Base-by-base conservation (phyloP, 2,113 vertebrate genomes). In the Hiodon tergisus region DNA sequence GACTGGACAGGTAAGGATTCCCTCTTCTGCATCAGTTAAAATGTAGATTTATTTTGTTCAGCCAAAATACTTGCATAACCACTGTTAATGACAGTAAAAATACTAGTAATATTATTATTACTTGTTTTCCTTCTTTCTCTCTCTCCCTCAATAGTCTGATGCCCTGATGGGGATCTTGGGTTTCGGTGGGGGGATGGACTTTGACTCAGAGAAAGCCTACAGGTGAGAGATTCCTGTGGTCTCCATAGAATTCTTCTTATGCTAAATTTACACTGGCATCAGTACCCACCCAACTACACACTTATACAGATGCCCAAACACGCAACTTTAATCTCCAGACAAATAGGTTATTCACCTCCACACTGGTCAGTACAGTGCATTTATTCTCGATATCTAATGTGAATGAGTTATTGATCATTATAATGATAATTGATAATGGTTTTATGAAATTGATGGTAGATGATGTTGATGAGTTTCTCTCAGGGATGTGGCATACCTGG, bases 131-230 rank as follows among this genome's bases (percentile, higher is more conserved):
- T 70, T 60, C 3, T 1, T 7, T 47, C 11, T 47, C 4, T 51
- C 4, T 9, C 17, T n/a, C n/a, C n/a, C 78, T 13, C 3, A 66
- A 5, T 84, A 97, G 96, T 88, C 85, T 0, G 92, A 94, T 57
- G 88, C 94, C 3, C 76, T 94, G 76, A 83, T 93, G 6, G 93
- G 94, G n/a, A 78, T 96, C 77, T 85, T 96, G 70, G 94, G 93
- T 58, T 91, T 96, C 0, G 93, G 93, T 76, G 91, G 92, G 50
- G 91, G 94, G 53, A 94, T 96, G 94, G 95, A 98, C 85, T 97
- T 98, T 47, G 94, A 97, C 78, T 97, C 95, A 0, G 93, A 95
- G 67, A 96, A 95, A 77, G 96, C 95, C 0, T 98, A 98, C 88
- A 93, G 96, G 96, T 94, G 67, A 84, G 84, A 57, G 50, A 71